Evolutionary conservation across 1,140 invertebrate species (phyloP).

Genomic region (Caenorhabditis latens): DNA sequence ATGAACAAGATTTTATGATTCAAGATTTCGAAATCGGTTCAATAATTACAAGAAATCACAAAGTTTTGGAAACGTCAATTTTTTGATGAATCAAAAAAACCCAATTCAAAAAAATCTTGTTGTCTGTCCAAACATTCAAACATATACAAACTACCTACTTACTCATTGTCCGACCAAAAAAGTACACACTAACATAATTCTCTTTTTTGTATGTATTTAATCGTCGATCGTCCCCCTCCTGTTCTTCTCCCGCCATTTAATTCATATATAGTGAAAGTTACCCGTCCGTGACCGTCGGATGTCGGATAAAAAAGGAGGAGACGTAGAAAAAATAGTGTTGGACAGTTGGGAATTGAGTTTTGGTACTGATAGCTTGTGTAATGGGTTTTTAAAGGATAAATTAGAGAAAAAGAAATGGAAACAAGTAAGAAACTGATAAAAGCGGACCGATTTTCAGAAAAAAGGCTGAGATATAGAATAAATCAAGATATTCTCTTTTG

Average conservation of each 20-base stretch:
- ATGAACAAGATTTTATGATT: no score
- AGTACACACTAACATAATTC: no score
- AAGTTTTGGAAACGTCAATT: no score
- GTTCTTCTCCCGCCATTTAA: not conserved
- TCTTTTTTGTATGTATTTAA: conserved; percentile 16
- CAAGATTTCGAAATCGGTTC: no score
- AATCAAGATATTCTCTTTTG: no score
- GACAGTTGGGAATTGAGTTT: not conserved
- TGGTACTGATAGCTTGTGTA: no score
- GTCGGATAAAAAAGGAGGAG: not conserved
- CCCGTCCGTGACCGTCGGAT: conserved; percentile 4
- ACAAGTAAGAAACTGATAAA: no score
- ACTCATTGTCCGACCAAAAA: not conserved
- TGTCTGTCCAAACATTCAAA: not conserved
- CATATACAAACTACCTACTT: not conserved
- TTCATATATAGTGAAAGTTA: conserved; percentile 26
- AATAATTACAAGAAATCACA: no score
- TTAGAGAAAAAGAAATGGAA: no score
- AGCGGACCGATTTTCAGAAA: no score
- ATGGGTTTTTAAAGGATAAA: no score
- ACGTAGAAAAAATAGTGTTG: not conserved
- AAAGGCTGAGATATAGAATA: no score
- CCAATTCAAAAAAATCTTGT: not conserved
- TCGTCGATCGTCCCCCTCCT: not conserved
- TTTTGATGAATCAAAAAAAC: not conserved